These are phyloP conservation scores for Drosophila meridionalis DNA, from an alignment of 2,888 invertebrate genomes.

Conservation along the genomic window DNA sequence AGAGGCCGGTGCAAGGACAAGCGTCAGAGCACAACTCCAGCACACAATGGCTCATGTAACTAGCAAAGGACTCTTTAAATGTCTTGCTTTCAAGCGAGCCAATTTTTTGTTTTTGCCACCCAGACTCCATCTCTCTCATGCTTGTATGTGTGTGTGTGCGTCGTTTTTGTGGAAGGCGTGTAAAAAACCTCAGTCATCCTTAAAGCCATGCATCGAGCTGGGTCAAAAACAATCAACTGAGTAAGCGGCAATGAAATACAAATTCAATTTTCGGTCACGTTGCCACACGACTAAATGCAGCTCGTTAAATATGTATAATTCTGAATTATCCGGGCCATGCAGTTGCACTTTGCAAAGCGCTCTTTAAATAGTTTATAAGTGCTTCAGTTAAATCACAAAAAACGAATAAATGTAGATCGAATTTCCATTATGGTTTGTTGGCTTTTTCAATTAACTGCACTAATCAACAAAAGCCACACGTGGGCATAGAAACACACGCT, in stretches of 20 bases:
- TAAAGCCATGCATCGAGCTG: constrained; percentile 43
- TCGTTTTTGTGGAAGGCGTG: constrained; percentile 28
- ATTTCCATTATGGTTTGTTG: constrained; percentile 2
- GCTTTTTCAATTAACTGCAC: constrained; percentile 7
- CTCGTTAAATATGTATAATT: constrained; percentile 8
- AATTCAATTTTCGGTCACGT: constrained; percentile 23
- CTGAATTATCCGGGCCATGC: neutral
- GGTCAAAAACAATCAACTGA: constrained; percentile 49
- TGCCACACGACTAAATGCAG: neutral
- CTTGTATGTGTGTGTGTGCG: neutral
- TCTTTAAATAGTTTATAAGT: constrained; percentile 7
- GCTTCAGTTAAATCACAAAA: neutral
- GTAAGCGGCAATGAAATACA: constrained; percentile 35
- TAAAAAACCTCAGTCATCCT: constrained; percentile 32
- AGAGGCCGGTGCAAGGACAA: constrained; percentile 11
- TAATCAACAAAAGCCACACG: neutral
- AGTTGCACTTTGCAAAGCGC: neutral
- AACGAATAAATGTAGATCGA: neutral
- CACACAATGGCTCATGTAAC: constrained; percentile 31
- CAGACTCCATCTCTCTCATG: neutral
- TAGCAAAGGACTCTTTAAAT: constrained; percentile 48
- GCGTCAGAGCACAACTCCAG: constrained; percentile 23
- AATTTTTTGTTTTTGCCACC: constrained; percentile 21
- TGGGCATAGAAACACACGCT: neutral
- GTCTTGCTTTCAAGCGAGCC: constrained; percentile 40